These are phyloP conservation scores for Chiloscyllium punctatum DNA, from an alignment of 2,797 vertebrate species.

Conservation along the genomic window DNA sequence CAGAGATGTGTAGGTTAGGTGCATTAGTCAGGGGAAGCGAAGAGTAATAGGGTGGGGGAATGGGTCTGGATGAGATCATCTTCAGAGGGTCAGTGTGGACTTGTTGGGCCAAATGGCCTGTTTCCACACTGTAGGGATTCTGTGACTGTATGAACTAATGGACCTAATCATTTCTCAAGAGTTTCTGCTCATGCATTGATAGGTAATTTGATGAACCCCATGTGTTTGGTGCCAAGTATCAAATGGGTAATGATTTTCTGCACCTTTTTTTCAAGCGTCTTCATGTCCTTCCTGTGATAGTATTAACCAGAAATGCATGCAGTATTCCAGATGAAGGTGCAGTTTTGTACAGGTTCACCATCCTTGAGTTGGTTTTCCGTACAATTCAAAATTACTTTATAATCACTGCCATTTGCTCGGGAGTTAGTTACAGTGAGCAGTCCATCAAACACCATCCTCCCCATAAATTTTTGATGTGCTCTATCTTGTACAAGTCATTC, in stretches of 20 bases:
- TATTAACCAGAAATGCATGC: not conserved
- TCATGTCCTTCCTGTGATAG: not conserved
- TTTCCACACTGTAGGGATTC: no score
- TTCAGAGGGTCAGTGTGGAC: no score
- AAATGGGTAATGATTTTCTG: not conserved
- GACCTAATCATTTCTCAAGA: not conserved
- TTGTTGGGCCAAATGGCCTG: no score
- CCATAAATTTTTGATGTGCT: not conserved
- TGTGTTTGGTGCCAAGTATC: not conserved
- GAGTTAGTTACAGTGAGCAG: not conserved
- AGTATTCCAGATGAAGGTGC: not conserved
- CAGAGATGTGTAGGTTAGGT: no score
- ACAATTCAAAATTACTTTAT: not conserved
- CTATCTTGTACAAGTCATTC: not conserved
- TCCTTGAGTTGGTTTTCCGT: not conserved
- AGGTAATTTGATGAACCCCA: not conserved
- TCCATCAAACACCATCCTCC: not conserved
- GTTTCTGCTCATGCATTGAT: no score
- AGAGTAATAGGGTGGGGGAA: no score
- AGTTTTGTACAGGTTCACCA: not conserved
- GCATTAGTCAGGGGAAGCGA: no score
- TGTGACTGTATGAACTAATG: not conserved
- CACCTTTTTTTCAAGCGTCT: not conserved
- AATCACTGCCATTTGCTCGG: not conserved
- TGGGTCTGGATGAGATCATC: no score